Conservation (phyloP, 1,140 invertebrate species). For the Neuroterus valhalla region DNA sequence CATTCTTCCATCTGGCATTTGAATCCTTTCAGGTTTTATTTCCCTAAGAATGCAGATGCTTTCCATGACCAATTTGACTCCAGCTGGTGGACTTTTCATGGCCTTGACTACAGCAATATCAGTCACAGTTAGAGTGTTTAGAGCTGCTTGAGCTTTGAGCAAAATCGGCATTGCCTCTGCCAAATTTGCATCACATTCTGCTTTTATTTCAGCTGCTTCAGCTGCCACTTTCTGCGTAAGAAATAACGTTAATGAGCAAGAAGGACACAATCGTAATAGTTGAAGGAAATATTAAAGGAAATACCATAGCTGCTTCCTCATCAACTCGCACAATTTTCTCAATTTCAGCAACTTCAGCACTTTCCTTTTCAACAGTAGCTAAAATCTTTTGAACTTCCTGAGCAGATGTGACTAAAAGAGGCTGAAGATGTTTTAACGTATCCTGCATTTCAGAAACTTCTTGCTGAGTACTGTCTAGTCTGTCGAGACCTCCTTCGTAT, state of each 20-base stretch:
- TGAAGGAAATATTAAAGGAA: constrained; percentile 17
- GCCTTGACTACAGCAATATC: constrained; percentile 97
- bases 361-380: constrained; percentile 87
- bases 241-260: constrained; percentile 15
- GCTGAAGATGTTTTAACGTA: constrained; percentile 89
- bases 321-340: constrained; percentile 80
- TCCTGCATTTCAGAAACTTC: constrained; percentile 91
- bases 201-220: constrained; percentile 90
- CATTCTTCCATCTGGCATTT: constrained; percentile 82
- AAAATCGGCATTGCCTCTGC: constrained; percentile 95
- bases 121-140: constrained; percentile 92
- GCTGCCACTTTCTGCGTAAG: constrained; percentile 72
- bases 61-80: constrained; percentile 96
- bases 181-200: constrained; percentile 96
- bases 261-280: neutral
- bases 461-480: constrained; percentile 87
- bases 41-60: constrained; percentile 95
- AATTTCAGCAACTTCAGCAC: constrained; percentile 87
- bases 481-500: constrained; percentile 91
- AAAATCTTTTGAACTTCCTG: constrained; percentile 89
- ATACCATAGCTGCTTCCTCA: constrained; percentile 77
- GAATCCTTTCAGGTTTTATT: constrained; percentile 88
- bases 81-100: constrained; percentile 97
- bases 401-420: constrained; percentile 90
- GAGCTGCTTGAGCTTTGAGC: constrained; percentile 89